phyloP scores from a whole-genome alignment of 2,797 vertebrate genomes.

The Sebastes miniatus region DNA sequence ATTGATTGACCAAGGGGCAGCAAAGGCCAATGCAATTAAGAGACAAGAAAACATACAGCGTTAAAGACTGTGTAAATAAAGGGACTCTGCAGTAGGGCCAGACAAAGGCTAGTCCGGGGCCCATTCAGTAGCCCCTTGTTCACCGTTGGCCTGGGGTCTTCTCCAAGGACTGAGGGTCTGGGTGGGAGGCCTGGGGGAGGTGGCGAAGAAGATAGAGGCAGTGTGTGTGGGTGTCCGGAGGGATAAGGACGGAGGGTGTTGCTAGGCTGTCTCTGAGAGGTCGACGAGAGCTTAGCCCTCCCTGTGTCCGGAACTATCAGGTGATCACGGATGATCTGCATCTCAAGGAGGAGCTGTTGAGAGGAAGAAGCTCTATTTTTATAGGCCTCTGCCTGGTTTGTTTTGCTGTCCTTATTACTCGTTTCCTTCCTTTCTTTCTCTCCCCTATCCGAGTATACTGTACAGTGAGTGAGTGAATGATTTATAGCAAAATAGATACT shows the following conservation, averaged over 20 bases:
- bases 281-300: slow-evolving; percentile 66
- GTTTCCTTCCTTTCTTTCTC: slow-evolving; percentile 23
- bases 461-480: neutral
- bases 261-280: slow-evolving; percentile 80
- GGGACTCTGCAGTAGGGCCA: slow-evolving; percentile 69
- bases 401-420: slow-evolving; percentile 38
- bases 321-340: slow-evolving; percentile 80
- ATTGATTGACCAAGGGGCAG: slow-evolving; percentile 80
- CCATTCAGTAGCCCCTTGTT: slow-evolving; percentile 81
- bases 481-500: slow-evolving; percentile 4
- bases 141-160: slow-evolving; percentile 78
- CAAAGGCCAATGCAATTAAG: slow-evolving; percentile 86
- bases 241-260: slow-evolving; percentile 72
- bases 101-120: slow-evolving; percentile 78
- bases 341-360: slow-evolving; percentile 73
- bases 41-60: slow-evolving; percentile 82
- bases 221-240: slow-evolving; percentile 74
- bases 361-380: slow-evolving; percentile 64
- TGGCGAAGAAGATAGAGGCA: slow-evolving; percentile 42
- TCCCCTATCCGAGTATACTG: neutral
- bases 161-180: slow-evolving; percentile 74
- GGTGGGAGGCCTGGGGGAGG: slow-evolving; percentile 77
- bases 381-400: slow-evolving; percentile 42
- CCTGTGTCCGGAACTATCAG: slow-evolving; percentile 76
- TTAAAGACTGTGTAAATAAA: slow-evolving; percentile 87